Base-by-base conservation (phyloP, 1,140 invertebrate genomes). In the Chelonus insularis region DNA sequence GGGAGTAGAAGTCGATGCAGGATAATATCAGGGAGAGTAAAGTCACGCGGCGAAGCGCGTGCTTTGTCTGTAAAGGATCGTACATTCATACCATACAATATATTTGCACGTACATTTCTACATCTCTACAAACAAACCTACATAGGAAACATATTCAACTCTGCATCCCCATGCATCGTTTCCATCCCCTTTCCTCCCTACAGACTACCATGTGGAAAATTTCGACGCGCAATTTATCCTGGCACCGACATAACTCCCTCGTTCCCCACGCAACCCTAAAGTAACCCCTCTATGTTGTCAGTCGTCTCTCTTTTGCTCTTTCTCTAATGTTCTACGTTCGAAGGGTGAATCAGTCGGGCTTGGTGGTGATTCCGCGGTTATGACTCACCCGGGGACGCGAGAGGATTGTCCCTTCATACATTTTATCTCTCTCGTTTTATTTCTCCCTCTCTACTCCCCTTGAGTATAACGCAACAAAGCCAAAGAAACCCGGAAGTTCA, bases 341-440 rank as follows among this genome's bases (percentile, higher is more conserved):
- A 34, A 57, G 63, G 63, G 63, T 64, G 63, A 64, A 60, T 61
- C 58, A 64, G 63, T 60, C 58, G 50, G 54, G 34, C 43, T 39
- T 54, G 55, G 62, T 39, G 63, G 63, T 64, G 58, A 64, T 64
- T 60, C 63, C 58, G 57, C 39, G 62, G 52, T 61, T 58, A 59
- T 64, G 63, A 64, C 58, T 64, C 63, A 64, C 52, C 58, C 57
- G 29, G n/a, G 34, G 23, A 41, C 21, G 23, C 32, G 37, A 18
- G 58, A 43, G 52, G 48, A 51, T 36, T 20, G 37, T 45, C 41
- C 59, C 54, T 18, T 54, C 6, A 8, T n/a, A 23, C 4, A 9
- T 34, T 16, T 32, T 14, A 16, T 25, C 45, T 48, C 23, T 9
- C 45, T 45, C 18, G 4, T 4, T n/a, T 41, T 1, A 5, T 45